A percentile compares a stretch with the other conserved stretches of the same genome.
These are phyloP conservation scores for Polyploca ridens DNA, from an alignment of 2,888 invertebrate species.

Conservation along the genomic window DNA sequence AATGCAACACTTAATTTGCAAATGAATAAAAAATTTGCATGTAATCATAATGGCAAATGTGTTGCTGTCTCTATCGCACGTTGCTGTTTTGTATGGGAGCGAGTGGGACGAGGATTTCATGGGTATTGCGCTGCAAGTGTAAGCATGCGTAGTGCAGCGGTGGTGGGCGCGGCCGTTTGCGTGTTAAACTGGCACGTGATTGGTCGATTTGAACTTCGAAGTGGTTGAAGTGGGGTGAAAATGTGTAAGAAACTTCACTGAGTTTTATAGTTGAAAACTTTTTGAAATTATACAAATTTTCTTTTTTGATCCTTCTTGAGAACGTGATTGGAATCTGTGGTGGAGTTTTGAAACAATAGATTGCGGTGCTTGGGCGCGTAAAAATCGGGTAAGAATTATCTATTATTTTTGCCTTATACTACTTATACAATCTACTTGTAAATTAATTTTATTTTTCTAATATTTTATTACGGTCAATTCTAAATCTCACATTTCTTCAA, in stretches of 20 bases:
- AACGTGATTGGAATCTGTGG: conserved; percentile 50
- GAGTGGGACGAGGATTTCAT: conserved; percentile 57
- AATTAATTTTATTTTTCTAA: neutral
- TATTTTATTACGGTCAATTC: too few relatives aligned
- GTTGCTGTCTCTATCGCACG: conserved; percentile 54
- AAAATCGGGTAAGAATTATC: conserved; percentile 23
- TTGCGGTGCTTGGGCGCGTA: conserved; percentile 23
- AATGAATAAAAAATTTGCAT: conserved; percentile 81
- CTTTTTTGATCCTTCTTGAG: conserved; percentile 47
- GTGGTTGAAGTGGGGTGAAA: conserved; percentile 68
- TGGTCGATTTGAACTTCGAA: conserved; percentile 50
- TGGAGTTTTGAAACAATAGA: conserved; percentile 18
- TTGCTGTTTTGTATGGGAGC: conserved; percentile 35
- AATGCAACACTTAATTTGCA: conserved; percentile 78
- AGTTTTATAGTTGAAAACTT: conserved; percentile 73
- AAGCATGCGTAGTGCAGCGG: conserved; percentile 80
- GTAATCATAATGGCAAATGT: conserved; percentile 65
- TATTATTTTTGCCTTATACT: neutral
- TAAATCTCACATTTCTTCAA: too few relatives aligned
- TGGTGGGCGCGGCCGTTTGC: conserved; percentile 72
- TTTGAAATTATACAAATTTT: conserved; percentile 55
- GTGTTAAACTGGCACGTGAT: conserved; percentile 60
- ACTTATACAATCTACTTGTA: neutral
- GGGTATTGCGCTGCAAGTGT: conserved; percentile 58
- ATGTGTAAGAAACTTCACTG: conserved; percentile 63